Evolutionary conservation across 2,797 vertebrate genomes (phyloP).

Genomic region (Brachymystax lenok): DNA sequence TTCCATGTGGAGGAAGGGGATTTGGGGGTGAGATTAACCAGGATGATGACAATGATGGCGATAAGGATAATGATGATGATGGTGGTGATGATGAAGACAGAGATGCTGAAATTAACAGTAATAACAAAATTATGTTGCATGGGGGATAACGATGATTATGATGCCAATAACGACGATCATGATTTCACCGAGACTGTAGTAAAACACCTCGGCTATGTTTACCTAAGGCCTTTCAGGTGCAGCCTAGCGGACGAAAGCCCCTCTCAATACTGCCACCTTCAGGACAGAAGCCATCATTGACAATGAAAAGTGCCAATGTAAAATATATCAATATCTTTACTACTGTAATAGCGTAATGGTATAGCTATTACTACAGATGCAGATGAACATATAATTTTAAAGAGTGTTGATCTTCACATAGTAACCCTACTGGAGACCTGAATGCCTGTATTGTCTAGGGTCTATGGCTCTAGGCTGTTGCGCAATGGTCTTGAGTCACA

Average conservation of each 20-base stretch:
- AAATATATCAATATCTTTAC: not conserved
- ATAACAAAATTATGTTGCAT: no score
- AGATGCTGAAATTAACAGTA: slow-evolving; percentile 22
- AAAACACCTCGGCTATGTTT: slow-evolving; percentile 16
- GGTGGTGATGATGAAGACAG: slow-evolving; percentile 4
- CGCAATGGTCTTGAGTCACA: no score
- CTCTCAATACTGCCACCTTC: slow-evolving; percentile 61
- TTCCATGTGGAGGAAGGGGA: slow-evolving; percentile 8
- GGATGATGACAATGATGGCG: slow-evolving; percentile 37
- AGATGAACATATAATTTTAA: not conserved
- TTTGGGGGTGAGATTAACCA: not conserved
- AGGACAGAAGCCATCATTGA: slow-evolving; percentile 43
- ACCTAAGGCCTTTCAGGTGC: slow-evolving; percentile 42
- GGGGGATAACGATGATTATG: no score
- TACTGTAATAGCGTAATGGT: not conserved
- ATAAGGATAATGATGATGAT: slow-evolving; percentile 3
- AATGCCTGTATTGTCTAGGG: not conserved
- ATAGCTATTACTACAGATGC: not conserved
- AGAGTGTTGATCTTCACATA: not conserved
- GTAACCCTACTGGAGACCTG: not conserved
- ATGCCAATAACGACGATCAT: no score
- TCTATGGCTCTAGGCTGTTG: not conserved
- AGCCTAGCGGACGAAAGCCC: slow-evolving; percentile 19
- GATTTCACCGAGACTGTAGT: not conserved
- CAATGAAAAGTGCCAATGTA: slow-evolving; percentile 17